These are phyloP conservation scores for Athalia cordata DNA, from an alignment of 2,888 invertebrate genomes.

Conservation along the genomic window DNA sequence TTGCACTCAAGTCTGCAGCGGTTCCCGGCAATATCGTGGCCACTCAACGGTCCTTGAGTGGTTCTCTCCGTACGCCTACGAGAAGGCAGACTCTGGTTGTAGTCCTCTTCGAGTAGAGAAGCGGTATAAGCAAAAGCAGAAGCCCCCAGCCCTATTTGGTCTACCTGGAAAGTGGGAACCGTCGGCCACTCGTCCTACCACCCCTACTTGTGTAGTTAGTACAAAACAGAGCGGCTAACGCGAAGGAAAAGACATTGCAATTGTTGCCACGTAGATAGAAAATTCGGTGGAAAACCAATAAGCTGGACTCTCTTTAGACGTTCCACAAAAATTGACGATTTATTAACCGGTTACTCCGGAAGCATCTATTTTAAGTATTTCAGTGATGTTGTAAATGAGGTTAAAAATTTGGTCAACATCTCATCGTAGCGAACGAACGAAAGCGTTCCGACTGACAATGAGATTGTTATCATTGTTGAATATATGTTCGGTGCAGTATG, in stretches of 20 bases:
- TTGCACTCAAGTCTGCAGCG: conserved; percentile 70
- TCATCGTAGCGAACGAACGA: neutral
- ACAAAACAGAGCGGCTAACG: neutral
- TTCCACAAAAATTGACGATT: no score
- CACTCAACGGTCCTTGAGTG: conserved; percentile 72
- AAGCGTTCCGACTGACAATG: neutral
- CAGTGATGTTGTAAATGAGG: neutral
- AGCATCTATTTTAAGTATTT: neutral
- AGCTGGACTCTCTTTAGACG: no score
- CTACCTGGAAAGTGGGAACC: conserved; percentile 57
- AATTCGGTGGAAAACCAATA: no score
- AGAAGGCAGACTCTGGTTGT: conserved; percentile 47
- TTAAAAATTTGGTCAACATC: neutral
- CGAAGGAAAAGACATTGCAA: conserved; percentile 33
- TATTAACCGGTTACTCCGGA: no score
- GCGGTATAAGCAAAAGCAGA: neutral
- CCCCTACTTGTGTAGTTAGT: neutral
- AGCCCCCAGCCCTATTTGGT: neutral
- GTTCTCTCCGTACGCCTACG: conserved; percentile 66
- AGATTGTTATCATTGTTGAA: conserved; percentile 25
- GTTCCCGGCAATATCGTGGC: conserved; percentile 71
- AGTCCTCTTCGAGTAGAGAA: conserved; percentile 27
- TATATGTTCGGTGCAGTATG: conserved; percentile 65
- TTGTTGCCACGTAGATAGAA: neutral
- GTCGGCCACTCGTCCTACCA: conserved; percentile 41